Conservation (phyloP, 2,113 vertebrate species). For the Forbesichthys papilliferus region DNA sequence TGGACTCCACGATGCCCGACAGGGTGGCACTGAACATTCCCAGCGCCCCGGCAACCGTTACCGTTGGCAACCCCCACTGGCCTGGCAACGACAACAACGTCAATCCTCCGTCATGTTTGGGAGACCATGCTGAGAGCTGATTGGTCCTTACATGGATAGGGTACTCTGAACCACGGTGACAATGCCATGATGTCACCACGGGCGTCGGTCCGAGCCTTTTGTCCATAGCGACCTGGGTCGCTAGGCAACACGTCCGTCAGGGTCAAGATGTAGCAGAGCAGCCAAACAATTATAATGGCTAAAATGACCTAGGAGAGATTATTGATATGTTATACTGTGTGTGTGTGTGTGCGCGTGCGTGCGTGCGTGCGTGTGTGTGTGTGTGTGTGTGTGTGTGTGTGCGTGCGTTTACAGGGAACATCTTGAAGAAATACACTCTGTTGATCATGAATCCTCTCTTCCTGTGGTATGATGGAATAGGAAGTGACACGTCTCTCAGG, state of each 20-base stretch:
- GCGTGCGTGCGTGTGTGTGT: neutral
- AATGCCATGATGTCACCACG: constrained; percentile 88
- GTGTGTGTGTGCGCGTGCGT: neutral
- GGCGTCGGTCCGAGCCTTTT: constrained; percentile 91
- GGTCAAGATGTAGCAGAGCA: constrained; percentile 92
- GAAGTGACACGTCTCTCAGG: constrained; percentile 80
- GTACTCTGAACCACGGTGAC: constrained; percentile 91
- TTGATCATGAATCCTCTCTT: constrained; percentile 79
- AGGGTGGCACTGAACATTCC: constrained; percentile 96
- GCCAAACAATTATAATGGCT: constrained; percentile 90
- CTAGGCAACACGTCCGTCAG: constrained; percentile 80
- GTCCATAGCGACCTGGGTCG: constrained; percentile 79
- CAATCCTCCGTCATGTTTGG: neutral
- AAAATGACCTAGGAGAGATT: constrained; percentile 85
- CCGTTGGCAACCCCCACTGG: constrained; percentile 93
- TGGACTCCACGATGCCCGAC: constrained; percentile 93
- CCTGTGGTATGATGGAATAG: constrained; percentile 81
- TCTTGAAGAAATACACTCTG: constrained; percentile 91
- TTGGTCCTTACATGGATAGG: constrained; percentile 90
- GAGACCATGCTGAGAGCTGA: neutral
- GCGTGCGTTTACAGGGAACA: constrained; percentile 88
- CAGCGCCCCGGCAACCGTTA: constrained; percentile 89
- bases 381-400: constrained; percentile 5
- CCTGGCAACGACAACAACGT: constrained; percentile 67
- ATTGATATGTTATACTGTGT: neutral